Evolutionary conservation across 2,888 invertebrate genomes (phyloP).

Genomic region (Galeruca laticollis): DNA sequence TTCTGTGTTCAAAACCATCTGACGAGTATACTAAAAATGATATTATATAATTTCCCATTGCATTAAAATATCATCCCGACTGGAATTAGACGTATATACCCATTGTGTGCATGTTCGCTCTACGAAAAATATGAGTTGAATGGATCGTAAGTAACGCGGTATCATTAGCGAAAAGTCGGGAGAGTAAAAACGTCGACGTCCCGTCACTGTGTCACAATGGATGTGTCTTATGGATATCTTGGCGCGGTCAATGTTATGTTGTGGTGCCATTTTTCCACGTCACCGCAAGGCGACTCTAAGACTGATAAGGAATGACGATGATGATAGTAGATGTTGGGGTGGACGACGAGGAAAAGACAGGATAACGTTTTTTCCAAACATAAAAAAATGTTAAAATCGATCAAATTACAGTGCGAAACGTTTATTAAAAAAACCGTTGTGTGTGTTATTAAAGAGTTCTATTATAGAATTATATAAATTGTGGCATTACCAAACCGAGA

Average conservation of each 20-base stretch:
- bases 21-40: not conserved
- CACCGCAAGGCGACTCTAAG: conserved; percentile 65
- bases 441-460: too few species aligned
- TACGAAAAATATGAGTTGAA: conserved; percentile 46
- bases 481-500: too few species aligned
- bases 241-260: conserved; percentile 65
- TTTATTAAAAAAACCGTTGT: too few species aligned
- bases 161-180: conserved; percentile 46
- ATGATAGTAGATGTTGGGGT: conserved; percentile 39
- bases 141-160: conserved; percentile 48
- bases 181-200: conserved; percentile 48
- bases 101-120: conserved; percentile 37
- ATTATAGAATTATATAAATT: too few species aligned
- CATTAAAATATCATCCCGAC: conserved; percentile 29
- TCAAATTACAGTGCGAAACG: too few species aligned
- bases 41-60: conserved; percentile 26
- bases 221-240: conserved; percentile 59
- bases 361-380: conserved; percentile 15
- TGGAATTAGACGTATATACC: conserved; percentile 31
- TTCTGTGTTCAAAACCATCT: too few species aligned
- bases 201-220: conserved; percentile 59
- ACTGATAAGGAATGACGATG: conserved; percentile 61
- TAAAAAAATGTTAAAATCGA: not conserved
- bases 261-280: conserved; percentile 66
- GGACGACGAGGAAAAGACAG: conserved; percentile 26